These are phyloP conservation scores for Trachelus tabidus DNA, from an alignment of 2,888 invertebrate genomes.

Conservation along the genomic window DNA sequence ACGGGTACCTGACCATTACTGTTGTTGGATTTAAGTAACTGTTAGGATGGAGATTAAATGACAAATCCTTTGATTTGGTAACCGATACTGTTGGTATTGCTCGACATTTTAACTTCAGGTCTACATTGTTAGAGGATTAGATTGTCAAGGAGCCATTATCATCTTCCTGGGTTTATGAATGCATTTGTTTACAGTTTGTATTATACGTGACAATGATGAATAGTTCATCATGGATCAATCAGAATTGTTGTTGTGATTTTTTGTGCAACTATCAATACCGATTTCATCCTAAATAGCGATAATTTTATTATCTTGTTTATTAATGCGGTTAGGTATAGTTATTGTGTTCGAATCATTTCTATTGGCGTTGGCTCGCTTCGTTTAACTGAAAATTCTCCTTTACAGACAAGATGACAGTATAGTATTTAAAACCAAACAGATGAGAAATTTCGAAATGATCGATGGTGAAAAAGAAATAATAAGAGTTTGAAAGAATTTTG, in stretches of 20 bases:
- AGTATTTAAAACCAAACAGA: background rate
- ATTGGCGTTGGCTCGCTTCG: too few species aligned
- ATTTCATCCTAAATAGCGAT: too few species aligned
- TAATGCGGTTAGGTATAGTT: too few species aligned
- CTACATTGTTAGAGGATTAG: background rate
- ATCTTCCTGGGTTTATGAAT: background rate
- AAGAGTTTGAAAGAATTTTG: background rate
- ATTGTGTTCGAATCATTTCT: too few species aligned
- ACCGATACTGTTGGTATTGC: background rate
- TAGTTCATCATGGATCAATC: background rate
- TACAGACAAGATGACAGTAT: background rate
- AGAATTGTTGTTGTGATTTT: background rate
- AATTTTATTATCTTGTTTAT: too few species aligned
- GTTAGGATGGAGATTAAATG: background rate
- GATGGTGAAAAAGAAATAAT: background rate
- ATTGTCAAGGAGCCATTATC: background rate
- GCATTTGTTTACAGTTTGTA: background rate
- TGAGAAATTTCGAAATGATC: background rate
- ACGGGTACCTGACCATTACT: background rate
- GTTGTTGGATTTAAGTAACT: background rate
- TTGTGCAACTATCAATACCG: too few species aligned
- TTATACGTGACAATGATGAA: background rate
- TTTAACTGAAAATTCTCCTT: background rate
- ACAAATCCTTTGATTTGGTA: background rate
- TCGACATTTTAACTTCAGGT: background rate